Evolutionary conservation across 2,888 invertebrate genomes (phyloP), one percentile per base, ranked within the genome.

Genomic region (Troglohyphantes excavatus): DNA sequence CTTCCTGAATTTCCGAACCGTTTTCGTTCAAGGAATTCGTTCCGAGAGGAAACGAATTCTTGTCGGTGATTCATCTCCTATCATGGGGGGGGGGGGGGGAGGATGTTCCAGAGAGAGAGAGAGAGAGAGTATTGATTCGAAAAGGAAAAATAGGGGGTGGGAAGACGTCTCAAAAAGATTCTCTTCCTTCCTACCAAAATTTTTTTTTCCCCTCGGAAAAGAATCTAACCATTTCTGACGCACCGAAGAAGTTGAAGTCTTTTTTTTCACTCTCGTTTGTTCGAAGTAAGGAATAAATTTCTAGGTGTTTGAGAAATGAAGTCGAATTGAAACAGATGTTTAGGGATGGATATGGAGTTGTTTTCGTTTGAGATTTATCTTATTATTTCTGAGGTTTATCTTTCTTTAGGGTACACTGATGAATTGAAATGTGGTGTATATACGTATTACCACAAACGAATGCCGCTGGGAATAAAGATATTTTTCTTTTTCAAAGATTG

Each of bases 301-400:
- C 53, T 13, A 65, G 65, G 65, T 65, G 26, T 78, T 78, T 78
- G 63, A 78, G 78, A 43, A 78, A 78, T 65, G 65, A 63, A 78
- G 39, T 43, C 65, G 39, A 23, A 78, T 78, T 39, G 39, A 65
- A 43, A 59, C 78, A 65, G 21, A 26, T n/a, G 65, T 65, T 39
- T 78, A n/a, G n/a, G 7, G 13, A 53, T n/a, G 21, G 39, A 59
- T 27, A 33, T 43, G 39, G 39, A 11, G 9, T 29, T 21, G n/a
- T 21, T 73, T 68, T 68, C 7, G 3, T 29, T 39, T 19, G 17
- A 3, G 5, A n/a, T 19, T 0, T 33, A 68, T 33, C 9, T 68
- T 1, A 5, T 65, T 26, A 11, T 27, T 68, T 33, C n/a, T n/a
- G 19, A 26, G 67, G 17, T 61, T 61, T 61, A 7, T 61, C 17